These are phyloP conservation scores for Cephalopholis sonnerati DNA, from an alignment of 2,113 vertebrate genomes.

Conservation along the genomic window DNA sequence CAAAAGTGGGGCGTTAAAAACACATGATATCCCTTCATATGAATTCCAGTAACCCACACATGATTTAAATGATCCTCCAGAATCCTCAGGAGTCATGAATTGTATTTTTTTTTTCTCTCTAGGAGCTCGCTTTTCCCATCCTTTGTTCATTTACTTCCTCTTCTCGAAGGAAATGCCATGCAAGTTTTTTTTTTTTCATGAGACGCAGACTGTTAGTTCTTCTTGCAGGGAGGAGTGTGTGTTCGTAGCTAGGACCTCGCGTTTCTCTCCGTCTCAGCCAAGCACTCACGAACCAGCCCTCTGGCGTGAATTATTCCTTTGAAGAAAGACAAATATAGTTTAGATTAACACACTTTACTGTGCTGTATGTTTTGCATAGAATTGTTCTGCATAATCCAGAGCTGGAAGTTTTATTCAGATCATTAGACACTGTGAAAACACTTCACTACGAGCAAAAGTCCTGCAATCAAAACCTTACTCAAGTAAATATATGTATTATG, in stretches of 20 bases:
- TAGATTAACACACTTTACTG: background rate
- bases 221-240: conserved; percentile 57
- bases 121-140: conserved; percentile 51
- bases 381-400: background rate
- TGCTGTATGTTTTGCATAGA: background rate
- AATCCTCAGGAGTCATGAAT: conserved; percentile 35
- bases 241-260: conserved; percentile 91
- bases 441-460: too few relatives aligned
- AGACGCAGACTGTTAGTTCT: conserved; percentile 56
- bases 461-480: too few relatives aligned
- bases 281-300: conserved; percentile 95
- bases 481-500: too few relatives aligned
- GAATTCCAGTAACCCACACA: conserved; percentile 57
- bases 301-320: conserved; percentile 97
- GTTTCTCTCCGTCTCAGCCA: conserved; percentile 97
- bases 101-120: conserved; percentile 21
- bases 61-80: conserved; percentile 56
- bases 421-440: background rate
- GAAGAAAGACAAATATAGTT: conserved; percentile 6
- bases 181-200: conserved; percentile 60
- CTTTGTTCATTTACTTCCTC: conserved; percentile 65
- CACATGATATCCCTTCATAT: conserved; percentile 47
- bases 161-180: conserved; percentile 72
- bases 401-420: background rate
- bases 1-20: conserved; percentile 68